Evolutionary conservation across 2,888 invertebrate species (phyloP), one percentile per base, ranked within the genome.

Genomic region (Campaea margaritaria): DNA sequence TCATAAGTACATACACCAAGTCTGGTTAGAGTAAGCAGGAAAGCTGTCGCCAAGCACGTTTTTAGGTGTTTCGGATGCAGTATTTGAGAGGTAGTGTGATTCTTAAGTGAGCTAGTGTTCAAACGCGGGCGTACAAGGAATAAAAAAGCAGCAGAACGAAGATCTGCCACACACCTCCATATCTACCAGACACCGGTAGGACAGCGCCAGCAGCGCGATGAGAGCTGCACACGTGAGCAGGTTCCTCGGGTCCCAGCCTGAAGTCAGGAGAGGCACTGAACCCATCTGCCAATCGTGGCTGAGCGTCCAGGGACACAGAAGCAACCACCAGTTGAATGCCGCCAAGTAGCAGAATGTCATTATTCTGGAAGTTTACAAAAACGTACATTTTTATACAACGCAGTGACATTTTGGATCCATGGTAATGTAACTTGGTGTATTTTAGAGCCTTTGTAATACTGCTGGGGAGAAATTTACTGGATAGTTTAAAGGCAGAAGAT

Each of bases 231-330:
- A 93, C 0, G 97, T 96, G 58, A 95, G 93, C 58, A 96, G 78
- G 85, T 97, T 97, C 72, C 97, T 91, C 0, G 93, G 91, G 81
- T 97, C 97, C 96, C 87, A 86, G 8, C 78, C 83, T 47, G 85
- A 87, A 49, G 96, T 95, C 69, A 97, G 93, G 62, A 97, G 91
- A 16, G 97, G 96, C 63, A 97, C 95, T 12, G 96, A 97, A 7
- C 96, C 96, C 95, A 97, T 96, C 89, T 97, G 97, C 97, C 97
- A 97, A 85, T 97, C 97, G 81, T 97, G 97, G 72, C 96, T 96
- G 46, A 97, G 92, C 0, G 94, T 94, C 75, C 94, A 94, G 0
- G 97, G 97, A 68, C 95, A 96, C 53, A 97, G 87, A n/a, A 97
- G 89, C 64, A 97, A 86, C 96, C 96, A 96, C 93, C 95, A 95